These are phyloP conservation scores for Gymnothorax reevesii DNA, from an alignment of 2,797 vertebrate species.

Conservation along the genomic window DNA sequence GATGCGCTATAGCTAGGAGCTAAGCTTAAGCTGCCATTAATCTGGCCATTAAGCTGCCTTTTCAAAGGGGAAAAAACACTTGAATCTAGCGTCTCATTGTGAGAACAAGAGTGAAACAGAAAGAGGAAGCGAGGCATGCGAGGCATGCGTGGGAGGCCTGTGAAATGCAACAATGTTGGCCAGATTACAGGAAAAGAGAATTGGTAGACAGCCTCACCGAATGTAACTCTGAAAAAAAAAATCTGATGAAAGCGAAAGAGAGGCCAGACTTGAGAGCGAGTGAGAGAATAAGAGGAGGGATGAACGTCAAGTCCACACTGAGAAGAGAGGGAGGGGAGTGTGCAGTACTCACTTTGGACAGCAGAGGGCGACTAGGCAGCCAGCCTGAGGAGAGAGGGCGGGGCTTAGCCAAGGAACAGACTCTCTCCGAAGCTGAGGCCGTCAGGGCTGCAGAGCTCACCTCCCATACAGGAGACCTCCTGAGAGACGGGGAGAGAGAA, in stretches of 20 bases:
- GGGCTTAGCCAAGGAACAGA: conserved; percentile 62
- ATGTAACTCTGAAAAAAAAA: background rate
- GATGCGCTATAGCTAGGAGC: too few species aligned
- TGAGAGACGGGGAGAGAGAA: conserved; percentile 31
- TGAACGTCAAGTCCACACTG: background rate
- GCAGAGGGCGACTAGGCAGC: conserved; percentile 52
- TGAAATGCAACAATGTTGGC: background rate
- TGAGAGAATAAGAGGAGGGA: background rate
- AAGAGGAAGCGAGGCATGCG: background rate
- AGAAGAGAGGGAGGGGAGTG: background rate
- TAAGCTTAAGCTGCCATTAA: background rate
- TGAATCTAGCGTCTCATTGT: background rate
- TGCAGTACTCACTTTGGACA: conserved; percentile 55
- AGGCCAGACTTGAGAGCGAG: background rate
- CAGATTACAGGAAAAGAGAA: background rate
- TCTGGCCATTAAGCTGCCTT: too few species aligned
- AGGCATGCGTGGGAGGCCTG: background rate
- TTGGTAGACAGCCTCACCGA: background rate
- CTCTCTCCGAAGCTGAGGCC: conserved; percentile 58
- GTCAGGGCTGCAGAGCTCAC: conserved; percentile 63
- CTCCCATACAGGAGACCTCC: conserved; percentile 59
- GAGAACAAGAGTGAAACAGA: background rate
- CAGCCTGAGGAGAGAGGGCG: conserved; percentile 54
- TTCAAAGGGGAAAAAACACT: too few species aligned
- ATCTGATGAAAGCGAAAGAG: background rate